phyloP scores from a whole-genome alignment of 92 coral and sea anemone genomes.

The Umimayanthus kanabou region DNA sequence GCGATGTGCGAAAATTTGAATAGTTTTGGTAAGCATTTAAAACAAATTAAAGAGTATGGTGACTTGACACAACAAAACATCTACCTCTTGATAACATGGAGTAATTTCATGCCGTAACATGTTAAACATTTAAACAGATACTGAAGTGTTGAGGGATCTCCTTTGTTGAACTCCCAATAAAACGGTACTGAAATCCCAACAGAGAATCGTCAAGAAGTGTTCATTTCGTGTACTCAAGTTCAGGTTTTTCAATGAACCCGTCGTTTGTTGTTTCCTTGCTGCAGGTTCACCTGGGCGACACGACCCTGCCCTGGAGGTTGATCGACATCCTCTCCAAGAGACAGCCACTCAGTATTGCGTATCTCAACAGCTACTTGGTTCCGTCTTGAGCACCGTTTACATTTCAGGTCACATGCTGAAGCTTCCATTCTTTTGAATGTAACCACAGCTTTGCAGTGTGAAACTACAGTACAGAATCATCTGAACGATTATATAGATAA shows the following conservation, averaged over 20 bases:
- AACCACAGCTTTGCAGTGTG: no score
- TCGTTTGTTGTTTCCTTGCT: neutral
- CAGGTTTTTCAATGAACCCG: neutral
- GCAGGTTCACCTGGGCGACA: conserved; percentile 92
- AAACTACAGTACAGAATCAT: no score
- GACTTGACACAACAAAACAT: no score
- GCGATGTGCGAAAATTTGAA: no score
- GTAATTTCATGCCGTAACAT: no score
- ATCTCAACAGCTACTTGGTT: conserved; percentile 78
- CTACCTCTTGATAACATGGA: no score
- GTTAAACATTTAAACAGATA: no score
- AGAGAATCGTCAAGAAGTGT: neutral
- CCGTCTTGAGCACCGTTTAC: conserved; percentile 40
- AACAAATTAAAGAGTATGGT: no score
- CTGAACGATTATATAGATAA: no score
- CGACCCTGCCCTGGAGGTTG: conserved; percentile 87
- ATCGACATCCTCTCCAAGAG: conserved; percentile 88
- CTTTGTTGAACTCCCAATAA: neutral
- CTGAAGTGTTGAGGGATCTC: neutral
- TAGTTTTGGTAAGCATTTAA: neutral
- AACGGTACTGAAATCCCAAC: neutral
- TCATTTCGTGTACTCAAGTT: neutral
- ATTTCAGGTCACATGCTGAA: neutral
- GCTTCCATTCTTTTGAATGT: neutral
- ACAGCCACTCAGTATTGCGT: conserved; percentile 97